Percentiles rank a stretch among this genome's conserved stretches.
phyloP scores from a whole-genome alignment of 2,797 vertebrate species.

The Centroberyx gerrardi region DNA sequence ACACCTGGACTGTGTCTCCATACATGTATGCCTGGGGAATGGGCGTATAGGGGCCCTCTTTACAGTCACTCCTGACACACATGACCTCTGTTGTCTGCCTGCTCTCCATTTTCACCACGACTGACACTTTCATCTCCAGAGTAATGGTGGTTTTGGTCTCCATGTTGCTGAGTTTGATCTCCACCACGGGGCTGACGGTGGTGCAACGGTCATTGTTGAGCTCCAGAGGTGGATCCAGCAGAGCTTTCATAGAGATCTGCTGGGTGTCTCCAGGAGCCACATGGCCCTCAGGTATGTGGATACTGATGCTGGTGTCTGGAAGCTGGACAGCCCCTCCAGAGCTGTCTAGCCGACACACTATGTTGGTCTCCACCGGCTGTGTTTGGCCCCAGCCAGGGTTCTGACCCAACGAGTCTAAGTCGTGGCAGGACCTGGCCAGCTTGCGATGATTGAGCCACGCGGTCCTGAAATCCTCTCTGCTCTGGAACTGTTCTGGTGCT shows the following conservation, averaged over 20 bases:
- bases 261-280: slow-evolving; percentile 91
- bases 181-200: slow-evolving; percentile 93
- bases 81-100: slow-evolving; percentile 87
- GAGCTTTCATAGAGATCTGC: slow-evolving; percentile 94
- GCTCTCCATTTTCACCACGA: slow-evolving; percentile 91
- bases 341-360: slow-evolving; percentile 93
- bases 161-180: slow-evolving; percentile 96
- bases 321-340: slow-evolving; percentile 94
- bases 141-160: slow-evolving; percentile 91
- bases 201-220: slow-evolving; percentile 94
- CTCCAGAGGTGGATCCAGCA: slow-evolving; percentile 94
- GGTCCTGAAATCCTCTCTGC: slow-evolving; percentile 94
- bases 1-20: slow-evolving; percentile 93
- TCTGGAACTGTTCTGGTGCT: slow-evolving; percentile 95
- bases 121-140: slow-evolving; percentile 94
- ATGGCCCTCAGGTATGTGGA: slow-evolving; percentile 93
- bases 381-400: slow-evolving; percentile 98
- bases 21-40: slow-evolving; percentile 87
- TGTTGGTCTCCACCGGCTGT: slow-evolving; percentile 94
- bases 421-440: slow-evolving; percentile 95
- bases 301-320: slow-evolving; percentile 94
- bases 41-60: slow-evolving; percentile 92
- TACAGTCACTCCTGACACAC: slow-evolving; percentile 92
- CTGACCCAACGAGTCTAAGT: slow-evolving; percentile 94
- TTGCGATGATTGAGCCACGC: slow-evolving; percentile 97